Evolutionary conservation across 2,888 invertebrate species (phyloP), one percentile per base, ranked within the genome.

Genomic region (Tetrapedia diversipes): DNA sequence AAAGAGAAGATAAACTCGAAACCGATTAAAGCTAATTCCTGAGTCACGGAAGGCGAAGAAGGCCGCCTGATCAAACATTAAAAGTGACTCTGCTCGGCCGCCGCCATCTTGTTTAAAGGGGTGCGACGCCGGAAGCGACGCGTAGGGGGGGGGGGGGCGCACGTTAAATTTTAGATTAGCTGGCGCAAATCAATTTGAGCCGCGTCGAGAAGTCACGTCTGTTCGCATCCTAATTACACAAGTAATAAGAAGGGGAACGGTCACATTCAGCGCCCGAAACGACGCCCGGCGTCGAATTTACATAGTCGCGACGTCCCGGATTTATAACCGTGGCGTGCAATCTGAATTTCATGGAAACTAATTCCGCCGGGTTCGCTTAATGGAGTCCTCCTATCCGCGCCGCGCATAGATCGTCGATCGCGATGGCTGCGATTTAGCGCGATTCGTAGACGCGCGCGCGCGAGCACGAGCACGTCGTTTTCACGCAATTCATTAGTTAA

Each of bases 401-500:
- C 43, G 54, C 32, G 22, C n/a, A n/a, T 32, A 64, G 45, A 53
- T 54, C 57, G 14, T 27, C 34, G 29, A 66, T 56, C 32, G 43
- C 32, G 32, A 19, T n/a, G 4, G 60, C 14, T 65, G 24, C 59
- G 60, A 41, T 71, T 56, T 59, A 29, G 27, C 49, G 24, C 51
- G 24, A 27, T 49, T 24, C 7, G n/a, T n/a, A n/a, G n/a, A n/a
- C n/a, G 29, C 51, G 39, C 14, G 16, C 4, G 6, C 49, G 32
- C n/a, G 10, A 14, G 6, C 29, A n/a, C 41, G n/a, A 8, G 11
- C 22, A 16, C 22, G 11, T 16, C 16, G 10, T 43, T 32, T 43
- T 43, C 51, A 27, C 77, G 81, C 79, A 39, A 84, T 81, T 74
- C 79, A 53, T 73, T 77, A 75, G 71, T 74, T 82, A 85, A 86